Percentiles rank a stretch among this genome's conserved stretches.
Evolutionary conservation across 2,797 vertebrate genomes (phyloP).

Genomic region (Gymnothorax javanicus): DNA sequence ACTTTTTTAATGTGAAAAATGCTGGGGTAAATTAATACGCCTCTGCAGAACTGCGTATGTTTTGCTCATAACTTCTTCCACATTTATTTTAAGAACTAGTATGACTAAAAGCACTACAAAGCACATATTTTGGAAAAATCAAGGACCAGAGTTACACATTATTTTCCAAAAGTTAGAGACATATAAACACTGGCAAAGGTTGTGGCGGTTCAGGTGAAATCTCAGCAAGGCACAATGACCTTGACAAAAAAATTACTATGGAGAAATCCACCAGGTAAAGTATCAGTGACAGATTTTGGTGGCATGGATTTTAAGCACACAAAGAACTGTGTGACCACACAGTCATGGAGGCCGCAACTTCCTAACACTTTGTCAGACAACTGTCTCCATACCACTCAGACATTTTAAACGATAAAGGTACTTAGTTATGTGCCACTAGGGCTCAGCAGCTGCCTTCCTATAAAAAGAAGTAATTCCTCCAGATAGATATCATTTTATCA

Average conservation of each 20-base stretch:
- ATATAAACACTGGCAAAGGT: too few species aligned
- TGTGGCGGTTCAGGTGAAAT: neutral
- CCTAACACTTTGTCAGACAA: neutral
- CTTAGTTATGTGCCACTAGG: neutral
- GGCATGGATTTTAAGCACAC: neutral
- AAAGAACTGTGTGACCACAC: neutral
- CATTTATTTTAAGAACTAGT: too few species aligned
- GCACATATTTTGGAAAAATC: too few species aligned
- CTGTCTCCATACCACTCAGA: neutral
- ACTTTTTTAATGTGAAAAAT: too few species aligned
- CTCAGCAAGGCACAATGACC: neutral
- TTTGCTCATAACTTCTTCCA: too few species aligned
- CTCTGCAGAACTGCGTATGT: too few species aligned
- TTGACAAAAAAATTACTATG: neutral
- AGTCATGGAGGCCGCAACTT: neutral
- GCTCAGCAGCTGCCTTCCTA: conserved; percentile 8
- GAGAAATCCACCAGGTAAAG: neutral
- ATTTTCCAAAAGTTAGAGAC: too few species aligned
- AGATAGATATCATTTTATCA: neutral
- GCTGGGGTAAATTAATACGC: too few species aligned
- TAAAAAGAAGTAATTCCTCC: conserved; percentile 2
- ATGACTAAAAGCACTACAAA: too few species aligned
- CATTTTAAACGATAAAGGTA: neutral
- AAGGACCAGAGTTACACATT: too few species aligned
- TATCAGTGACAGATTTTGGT: neutral